phyloP scores from a whole-genome alignment of 2,113 vertebrate species.

The Hippocampus comes region DNA sequence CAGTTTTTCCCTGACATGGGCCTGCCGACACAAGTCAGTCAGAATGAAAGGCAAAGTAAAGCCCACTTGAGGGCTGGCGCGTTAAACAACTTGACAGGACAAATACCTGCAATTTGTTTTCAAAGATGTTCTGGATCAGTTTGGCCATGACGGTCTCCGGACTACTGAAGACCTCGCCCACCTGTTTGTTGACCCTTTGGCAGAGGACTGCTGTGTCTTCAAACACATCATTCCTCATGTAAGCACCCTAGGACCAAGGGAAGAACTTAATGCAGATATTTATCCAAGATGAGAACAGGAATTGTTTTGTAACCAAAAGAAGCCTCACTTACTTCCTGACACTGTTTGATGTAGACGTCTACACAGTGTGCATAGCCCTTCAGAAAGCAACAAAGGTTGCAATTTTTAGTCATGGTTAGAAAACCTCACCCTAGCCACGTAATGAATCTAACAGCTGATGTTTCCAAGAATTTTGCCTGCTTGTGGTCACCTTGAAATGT shows the following conservation, averaged over 20 bases:
- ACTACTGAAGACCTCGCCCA: constrained; percentile 94
- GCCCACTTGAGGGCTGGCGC: not conserved
- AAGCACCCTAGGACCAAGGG: constrained; percentile 79
- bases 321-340: constrained; percentile 85
- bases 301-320: not conserved
- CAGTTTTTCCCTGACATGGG: constrained; percentile 86
- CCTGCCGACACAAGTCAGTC: constrained; percentile 69
- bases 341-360: constrained; percentile 98
- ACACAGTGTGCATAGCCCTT: constrained; percentile 98
- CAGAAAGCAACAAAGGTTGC: constrained; percentile 21
- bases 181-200: constrained; percentile 93
- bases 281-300: not conserved
- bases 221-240: constrained; percentile 87
- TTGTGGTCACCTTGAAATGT: constrained; percentile 92
- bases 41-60: not conserved
- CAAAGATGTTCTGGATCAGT: constrained; percentile 98
- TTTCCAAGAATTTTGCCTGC: not conserved
- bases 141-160: constrained; percentile 97
- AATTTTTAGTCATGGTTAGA: constrained; percentile 2
- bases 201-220: constrained; percentile 93
- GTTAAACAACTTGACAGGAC: not conserved
- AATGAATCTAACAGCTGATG: not conserved
- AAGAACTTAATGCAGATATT: not conserved
- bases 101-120: constrained; percentile 92
- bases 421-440: not conserved